Evolutionary conservation across 2,113 vertebrate genomes (phyloP).

Genomic region (Noturus placidus): DNA sequence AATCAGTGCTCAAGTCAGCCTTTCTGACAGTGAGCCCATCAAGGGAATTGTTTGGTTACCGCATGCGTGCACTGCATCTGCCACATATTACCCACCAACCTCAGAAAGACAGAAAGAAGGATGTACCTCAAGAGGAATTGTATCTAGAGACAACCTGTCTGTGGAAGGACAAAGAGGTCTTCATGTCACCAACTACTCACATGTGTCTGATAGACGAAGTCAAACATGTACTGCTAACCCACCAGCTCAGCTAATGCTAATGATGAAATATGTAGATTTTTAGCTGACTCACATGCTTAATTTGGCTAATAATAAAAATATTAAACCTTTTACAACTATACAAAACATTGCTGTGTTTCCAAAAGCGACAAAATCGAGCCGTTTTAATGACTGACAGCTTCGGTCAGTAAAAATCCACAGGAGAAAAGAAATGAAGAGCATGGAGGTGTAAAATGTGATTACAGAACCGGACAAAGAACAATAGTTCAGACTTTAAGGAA

Average conservation of each 20-base stretch:
- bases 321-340: constrained; percentile 38
- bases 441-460: constrained; percentile 16
- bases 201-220: constrained; percentile 16
- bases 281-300: constrained; percentile 39
- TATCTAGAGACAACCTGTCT: constrained; percentile 35
- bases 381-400: constrained; percentile 33
- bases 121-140: background rate
- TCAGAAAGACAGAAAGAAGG: constrained; percentile 23
- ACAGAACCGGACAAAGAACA: constrained; percentile 21
- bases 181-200: constrained; percentile 46
- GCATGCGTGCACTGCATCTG: constrained; percentile 55
- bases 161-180: background rate
- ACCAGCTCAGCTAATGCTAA: background rate
- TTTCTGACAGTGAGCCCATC: constrained; percentile 42
- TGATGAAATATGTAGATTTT: constrained; percentile 26
- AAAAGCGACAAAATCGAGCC: constrained; percentile 35
- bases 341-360: constrained; percentile 29
- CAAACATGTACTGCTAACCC: constrained; percentile 26
- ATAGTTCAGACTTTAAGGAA: constrained; percentile 28
- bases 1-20: constrained; percentile 56
- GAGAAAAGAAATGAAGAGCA: constrained; percentile 37
- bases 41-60: constrained; percentile 46
- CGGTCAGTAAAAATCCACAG: constrained; percentile 33
- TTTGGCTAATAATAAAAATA: constrained; percentile 41
- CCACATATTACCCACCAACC: constrained; percentile 53